Conservation (phyloP, 2,113 vertebrate genomes). For the Bombycilla garrulus region DNA sequence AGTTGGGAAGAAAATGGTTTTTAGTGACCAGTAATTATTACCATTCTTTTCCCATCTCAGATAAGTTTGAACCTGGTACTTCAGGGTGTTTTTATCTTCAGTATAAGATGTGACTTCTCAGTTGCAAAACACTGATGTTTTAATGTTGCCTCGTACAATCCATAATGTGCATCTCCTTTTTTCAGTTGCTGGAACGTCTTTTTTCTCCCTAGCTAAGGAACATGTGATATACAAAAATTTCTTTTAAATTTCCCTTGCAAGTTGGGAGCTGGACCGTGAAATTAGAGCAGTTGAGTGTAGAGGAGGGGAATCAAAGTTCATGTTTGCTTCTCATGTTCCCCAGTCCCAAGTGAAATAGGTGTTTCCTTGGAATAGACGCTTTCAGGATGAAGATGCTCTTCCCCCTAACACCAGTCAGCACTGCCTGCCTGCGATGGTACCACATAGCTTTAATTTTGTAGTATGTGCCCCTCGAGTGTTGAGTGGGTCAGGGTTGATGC, state of each 20-base stretch:
- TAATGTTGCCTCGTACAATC: not conserved
- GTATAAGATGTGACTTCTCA: not conserved
- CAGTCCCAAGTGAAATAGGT: not conserved
- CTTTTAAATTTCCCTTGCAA: not conserved
- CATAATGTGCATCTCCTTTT: fast-evolving
- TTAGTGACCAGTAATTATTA: not conserved
- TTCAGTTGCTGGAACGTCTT: not conserved
- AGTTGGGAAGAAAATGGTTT: not conserved
- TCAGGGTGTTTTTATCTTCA: not conserved
- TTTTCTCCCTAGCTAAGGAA: not conserved
- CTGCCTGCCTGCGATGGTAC: not conserved
- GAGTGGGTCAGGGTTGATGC: not conserved
- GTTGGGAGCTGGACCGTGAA: not conserved
- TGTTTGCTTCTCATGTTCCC: not conserved
- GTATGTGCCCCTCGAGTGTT: not conserved
- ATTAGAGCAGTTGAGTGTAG: not conserved
- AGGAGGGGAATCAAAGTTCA: not conserved
- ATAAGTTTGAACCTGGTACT: not conserved
- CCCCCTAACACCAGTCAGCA: not conserved
- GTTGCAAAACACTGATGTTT: not conserved
- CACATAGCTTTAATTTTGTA: slow-evolving; percentile 14
- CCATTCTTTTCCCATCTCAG: not conserved
- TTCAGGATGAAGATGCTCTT: not conserved
- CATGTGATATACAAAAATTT: not conserved
- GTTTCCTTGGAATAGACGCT: not conserved